Base-by-base conservation (phyloP, 1,140 invertebrate genomes). In the Eriosoma lanigerum region DNA sequence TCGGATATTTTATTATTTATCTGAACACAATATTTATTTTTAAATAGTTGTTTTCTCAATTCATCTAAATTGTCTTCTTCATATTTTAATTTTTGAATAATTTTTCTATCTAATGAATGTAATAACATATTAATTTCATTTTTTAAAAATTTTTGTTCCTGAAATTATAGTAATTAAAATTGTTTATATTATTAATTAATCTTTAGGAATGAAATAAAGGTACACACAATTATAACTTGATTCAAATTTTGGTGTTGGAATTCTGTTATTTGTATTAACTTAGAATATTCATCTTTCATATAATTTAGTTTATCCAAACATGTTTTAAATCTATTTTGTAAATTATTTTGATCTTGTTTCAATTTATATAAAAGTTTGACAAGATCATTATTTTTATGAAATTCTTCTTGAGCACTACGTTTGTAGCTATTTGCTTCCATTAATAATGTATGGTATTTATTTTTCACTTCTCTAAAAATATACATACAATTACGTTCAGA, bases 1-100 rank as follows among this genome's bases (percentile, higher is more conserved):
- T 78, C 56, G n/a, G 32, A 24, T 46, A 78, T 78, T 78, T 46
- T 78, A 21, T 78, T 78, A 78, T 78, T 78, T 24, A 78, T 78
- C 15, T 78, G 52, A 60, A 78, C 21, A 60, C 73, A 78, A 78
- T 26, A 12, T 9, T 78, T 78, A 24, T 78, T 78, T 24, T 54
- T 9, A 46, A 78, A 60, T 46, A 78, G 24, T 46, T 78, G 73
- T 60, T 78, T 78, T 78, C 60, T 78, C 46, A 78, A 60, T 44
- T 78, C 73, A 60, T 78, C 10, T 29, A 78, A 56, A 60, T 60
- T 60, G 15, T 78, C 56, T 44, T 78, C 73, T 78, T 78, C 73
- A 12, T 24, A 44, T 46, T 78, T 78, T 24, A 78, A 48, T 78
- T 78, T 78, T 13, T 60, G 19, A 44, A 46, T 78, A 24, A 54